Evolutionary conservation across 2,888 invertebrate species (phyloP), one percentile per base, ranked within the genome.

Genomic region (Lochmaea capreae): DNA sequence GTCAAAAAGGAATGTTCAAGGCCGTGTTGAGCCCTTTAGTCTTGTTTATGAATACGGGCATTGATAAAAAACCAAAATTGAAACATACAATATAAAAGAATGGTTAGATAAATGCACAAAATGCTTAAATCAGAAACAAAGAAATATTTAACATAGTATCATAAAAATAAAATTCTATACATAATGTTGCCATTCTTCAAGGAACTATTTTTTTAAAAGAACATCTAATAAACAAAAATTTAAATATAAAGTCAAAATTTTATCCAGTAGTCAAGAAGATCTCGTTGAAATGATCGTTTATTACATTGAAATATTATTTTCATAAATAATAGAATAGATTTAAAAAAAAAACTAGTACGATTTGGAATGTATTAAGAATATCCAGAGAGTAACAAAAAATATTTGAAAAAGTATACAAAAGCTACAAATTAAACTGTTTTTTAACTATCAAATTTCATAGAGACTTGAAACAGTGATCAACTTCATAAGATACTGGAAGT

Each of bases 261-360:
- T 52, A 52, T n/a, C 52, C n/a, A 8, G 52, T 52, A 52, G 52
- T 52, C 52, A 52, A 52, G 52, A 52, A 52, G 52, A 52, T 46
- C 14, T 46, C 1, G 0, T 46, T 46, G 14, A 46, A 46, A 46
- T 12, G 12, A 46, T 46, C 3, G 4, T 46, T 46, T 3, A 46
- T 46, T 12, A 46, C 14, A n/a, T n/a, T 52, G 5, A 14, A 49
- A 49, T 14, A 42, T n/a, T n/a, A 43, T 43, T 43, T 43, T 4
- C 43, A 43, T 4, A 43, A 6, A 43, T 4, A 43, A 4, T 43
- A 8, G 11, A 9, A 43, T 11, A 11, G 8, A 43, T 6, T 43
- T 0, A 43, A 4, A 43, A 4, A 11, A 43, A 43, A 5, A 11
- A 11, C 3, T 5, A 43, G 8, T 43, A 43, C 8, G 1, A 43